These are phyloP conservation scores for Steinernema khuongi DNA, from an alignment of 1,140 invertebrate genomes.

Conservation along the genomic window DNA sequence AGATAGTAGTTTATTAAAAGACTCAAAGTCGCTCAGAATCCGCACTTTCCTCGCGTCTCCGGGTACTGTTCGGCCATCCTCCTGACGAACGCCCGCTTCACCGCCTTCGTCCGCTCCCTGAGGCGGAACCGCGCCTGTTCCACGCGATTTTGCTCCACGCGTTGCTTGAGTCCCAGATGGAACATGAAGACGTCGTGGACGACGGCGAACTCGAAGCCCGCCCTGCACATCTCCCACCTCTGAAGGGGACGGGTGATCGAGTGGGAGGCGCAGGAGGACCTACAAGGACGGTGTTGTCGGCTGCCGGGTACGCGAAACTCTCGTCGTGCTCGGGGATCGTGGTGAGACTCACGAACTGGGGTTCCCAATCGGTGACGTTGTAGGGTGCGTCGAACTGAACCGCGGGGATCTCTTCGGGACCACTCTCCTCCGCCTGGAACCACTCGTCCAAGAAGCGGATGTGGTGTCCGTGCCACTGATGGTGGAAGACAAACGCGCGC, in stretches of 20 bases:
- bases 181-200: constrained; percentile 9
- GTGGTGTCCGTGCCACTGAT: not conserved
- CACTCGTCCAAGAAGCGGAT: constrained; percentile 12
- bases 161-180: not conserved
- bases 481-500: constrained; percentile 16
- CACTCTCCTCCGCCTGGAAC: not conserved
- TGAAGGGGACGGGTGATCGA: not conserved
- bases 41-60: not conserved
- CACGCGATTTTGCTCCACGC: not conserved
- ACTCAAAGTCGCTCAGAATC: not conserved
- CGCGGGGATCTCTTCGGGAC: not conserved
- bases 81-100: not conserved
- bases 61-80: not conserved
- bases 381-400: not conserved
- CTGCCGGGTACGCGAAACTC: constrained; percentile 12
- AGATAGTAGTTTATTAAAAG: too few species aligned
- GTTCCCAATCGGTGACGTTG: constrained; percentile 17
- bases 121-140: not conserved
- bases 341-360: constrained; percentile 14
- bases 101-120: not conserved
- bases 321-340: constrained; percentile 21
- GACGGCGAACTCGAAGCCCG: not conserved
- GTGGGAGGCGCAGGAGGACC: not conserved
- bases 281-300: constrained; percentile 24
- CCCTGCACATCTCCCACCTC: not conserved